Evolutionary conservation across 2,888 invertebrate genomes (phyloP), one percentile per base, ranked within the genome.

Genomic region (Amiota communis): DNA sequence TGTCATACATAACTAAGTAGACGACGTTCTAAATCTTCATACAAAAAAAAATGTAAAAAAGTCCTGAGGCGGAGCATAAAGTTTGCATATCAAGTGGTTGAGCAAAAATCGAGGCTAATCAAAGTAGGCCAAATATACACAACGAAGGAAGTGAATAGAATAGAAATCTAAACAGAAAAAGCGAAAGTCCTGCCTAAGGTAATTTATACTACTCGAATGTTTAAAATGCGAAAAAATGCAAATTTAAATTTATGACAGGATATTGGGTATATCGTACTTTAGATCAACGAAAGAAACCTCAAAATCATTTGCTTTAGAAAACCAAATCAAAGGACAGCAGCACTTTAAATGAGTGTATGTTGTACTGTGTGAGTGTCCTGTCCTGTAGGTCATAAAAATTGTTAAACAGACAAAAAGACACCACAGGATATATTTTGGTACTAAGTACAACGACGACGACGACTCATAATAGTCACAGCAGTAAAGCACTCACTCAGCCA

Each of bases 351-450:
- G 15, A 17, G 15, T 59, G 53, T 51, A 51, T 11, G 12, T 13
- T 51, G n/a, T n/a, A n/a, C 13, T 15, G n/a, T n/a, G 2, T n/a
- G 12, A 23, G 36, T n/a, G 36, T 75, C 74, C 83, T 83, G 83
- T 83, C 81, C 72, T 76, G 78, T 80, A 83, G 83, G 76, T 83
- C 83, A 76, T 83, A 83, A 83, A n/a, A 83, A 84, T 78, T 81
- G 74, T 70, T 70, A 65, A 69, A 15, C 47, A 74, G 74, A 81
- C 81, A 83, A 84, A 75, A 76, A 69, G 46, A 53, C 72, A 49
- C 80, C 72, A 73, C 79, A 76, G 80, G 79, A 77, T 61, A 74
- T 73, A 73, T 20, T 23, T 2, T 36, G 4, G 6, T 36, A 36
- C 36, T 36, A 36, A 0, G 6, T 36, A 36, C 36, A 4, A 36